Base-by-base conservation (phyloP, 2,797 vertebrate genomes). In the Chiropotes sagulatus region DNA sequence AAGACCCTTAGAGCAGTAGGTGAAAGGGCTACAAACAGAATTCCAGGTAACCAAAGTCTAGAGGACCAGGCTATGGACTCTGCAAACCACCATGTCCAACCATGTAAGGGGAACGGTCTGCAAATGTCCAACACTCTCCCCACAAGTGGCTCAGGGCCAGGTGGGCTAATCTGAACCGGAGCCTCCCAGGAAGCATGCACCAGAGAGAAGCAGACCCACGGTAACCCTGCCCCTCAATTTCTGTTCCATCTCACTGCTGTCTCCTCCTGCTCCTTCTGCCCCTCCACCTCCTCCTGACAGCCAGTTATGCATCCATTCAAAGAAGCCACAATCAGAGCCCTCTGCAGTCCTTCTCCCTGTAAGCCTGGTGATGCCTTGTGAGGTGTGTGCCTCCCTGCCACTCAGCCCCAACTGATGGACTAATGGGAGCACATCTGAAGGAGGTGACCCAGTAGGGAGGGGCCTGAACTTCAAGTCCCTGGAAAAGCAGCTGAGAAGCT, bases 231-330 rank as follows among this genome's bases (percentile, higher is more conserved):
- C 41, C 39, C 17, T 50, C 70, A 54, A 20, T 73, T 78, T 96
- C 26, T 58, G 79, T 90, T 52, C 88, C 94, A 86, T 96, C 73
- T 72, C 70, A 87, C 30, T 12, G 7, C 5, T 7, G 22, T 12
- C 33, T 26, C 0, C 26, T 28, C 28, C 9, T 26, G 39, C 39
- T 33, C 33, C 22, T 1, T 94, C 87, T 95, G 97, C 97, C 96
- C 97, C 98, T 97, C 97, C 97, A 95, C 97, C 36, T 50, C 72
- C 22, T 2, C 82, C 86, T 9, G 90, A 97, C 97, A 97, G 98
- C 97, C 98, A 78, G 48, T 44, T 91, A 88, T 87, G 85, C 24
- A 2, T 86, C 87, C 86, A 92, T 88, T 96, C 93, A 95, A 98
- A 95, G 97, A 98, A 98, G 97, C 97, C 48, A 52, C 93, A 95